These are phyloP conservation scores for Taphrorychus bicolor DNA, from an alignment of 2,888 invertebrate genomes.

Conservation along the genomic window DNA sequence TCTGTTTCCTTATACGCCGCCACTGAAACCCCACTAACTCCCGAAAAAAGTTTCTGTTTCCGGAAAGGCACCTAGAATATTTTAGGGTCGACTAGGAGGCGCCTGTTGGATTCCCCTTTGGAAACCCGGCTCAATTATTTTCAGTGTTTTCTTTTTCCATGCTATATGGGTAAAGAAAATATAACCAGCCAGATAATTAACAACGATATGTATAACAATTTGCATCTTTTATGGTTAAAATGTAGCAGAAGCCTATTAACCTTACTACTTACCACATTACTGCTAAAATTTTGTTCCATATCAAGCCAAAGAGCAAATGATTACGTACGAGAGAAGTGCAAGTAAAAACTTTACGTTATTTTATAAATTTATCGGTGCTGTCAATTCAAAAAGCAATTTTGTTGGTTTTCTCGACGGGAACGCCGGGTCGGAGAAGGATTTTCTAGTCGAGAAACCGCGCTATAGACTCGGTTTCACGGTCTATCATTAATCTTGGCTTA, in stretches of 20 bases:
- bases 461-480: conserved; percentile 38
- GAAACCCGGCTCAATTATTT: background rate
- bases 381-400: conserved; percentile 38
- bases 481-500: conserved; percentile 41
- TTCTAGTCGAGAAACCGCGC: conserved; percentile 40
- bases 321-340: too few relatives aligned
- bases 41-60: background rate
- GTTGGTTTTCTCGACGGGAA: conserved; percentile 38
- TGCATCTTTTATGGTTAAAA: too few relatives aligned
- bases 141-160: background rate
- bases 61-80: background rate
- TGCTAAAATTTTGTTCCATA: too few relatives aligned
- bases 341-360: background rate
- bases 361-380: conserved; percentile 19
- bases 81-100: background rate
- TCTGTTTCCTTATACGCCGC: background rate
- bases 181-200: too few relatives aligned
- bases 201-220: too few relatives aligned
- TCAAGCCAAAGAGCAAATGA: too few relatives aligned
- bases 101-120: background rate
- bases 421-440: conserved; percentile 34
- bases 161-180: too few relatives aligned
- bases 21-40: background rate
- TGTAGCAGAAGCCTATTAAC: too few relatives aligned
- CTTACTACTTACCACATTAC: too few relatives aligned